phyloP scores from a whole-genome alignment of 2,888 invertebrate species.

The Patella depressa region DNA sequence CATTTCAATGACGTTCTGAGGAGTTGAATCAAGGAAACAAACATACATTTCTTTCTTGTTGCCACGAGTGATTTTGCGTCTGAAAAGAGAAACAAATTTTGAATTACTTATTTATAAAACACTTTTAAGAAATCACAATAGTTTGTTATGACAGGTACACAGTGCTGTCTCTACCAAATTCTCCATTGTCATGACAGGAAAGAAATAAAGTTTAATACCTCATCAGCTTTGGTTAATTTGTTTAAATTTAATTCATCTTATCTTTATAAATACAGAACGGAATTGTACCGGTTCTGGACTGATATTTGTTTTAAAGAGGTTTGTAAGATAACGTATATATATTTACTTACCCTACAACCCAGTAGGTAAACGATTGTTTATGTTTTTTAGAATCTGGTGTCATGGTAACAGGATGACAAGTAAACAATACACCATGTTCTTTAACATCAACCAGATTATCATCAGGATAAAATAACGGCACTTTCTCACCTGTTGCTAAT shows the following conservation, averaged over 20 bases:
- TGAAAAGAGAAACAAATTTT: conserved; percentile 69
- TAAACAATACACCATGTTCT: conserved; percentile 84
- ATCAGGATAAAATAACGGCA: conserved; percentile 37
- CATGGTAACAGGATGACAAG: conserved; percentile 46
- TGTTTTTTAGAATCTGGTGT: conserved; percentile 70
- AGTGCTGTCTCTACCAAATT: no score
- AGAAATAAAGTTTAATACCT: no score
- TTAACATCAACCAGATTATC: conserved; percentile 73
- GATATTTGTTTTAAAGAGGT: no score
- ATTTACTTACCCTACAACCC: conserved; percentile 82
- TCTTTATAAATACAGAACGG: no score
- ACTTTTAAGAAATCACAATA: not conserved
- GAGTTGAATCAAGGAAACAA: conserved; percentile 87
- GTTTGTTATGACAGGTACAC: not conserved
- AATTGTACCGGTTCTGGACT: no score
- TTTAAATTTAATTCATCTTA: no score
- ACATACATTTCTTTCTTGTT: conserved; percentile 86
- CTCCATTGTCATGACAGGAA: no score
- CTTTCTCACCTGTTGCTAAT: conserved; percentile 32
- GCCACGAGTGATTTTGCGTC: conserved; percentile 83
- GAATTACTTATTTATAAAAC: not conserved
- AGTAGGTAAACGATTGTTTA: conserved; percentile 76
- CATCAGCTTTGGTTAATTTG: no score
- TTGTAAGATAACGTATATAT: no score
- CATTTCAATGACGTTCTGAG: conserved; percentile 90